Evolutionary conservation across 1,140 invertebrate genomes (phyloP).

Genomic region (Geopemphigus sp.): DNA sequence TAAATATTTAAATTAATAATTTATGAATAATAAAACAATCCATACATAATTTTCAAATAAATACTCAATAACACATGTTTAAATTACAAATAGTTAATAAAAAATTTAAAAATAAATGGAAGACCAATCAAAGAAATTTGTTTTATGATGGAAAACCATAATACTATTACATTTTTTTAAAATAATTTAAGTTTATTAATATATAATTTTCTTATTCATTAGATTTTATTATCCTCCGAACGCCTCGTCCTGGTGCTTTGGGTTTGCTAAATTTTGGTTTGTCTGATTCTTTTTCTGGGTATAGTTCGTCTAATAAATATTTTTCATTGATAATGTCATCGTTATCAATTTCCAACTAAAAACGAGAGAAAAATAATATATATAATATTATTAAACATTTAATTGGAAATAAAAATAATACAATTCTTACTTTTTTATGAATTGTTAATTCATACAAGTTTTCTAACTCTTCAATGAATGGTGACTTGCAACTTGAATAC

Average conservation of each 20-base stretch:
- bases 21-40: constrained; percentile 33
- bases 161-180: not conserved
- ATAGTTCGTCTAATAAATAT: constrained; percentile 87
- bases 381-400: constrained; percentile 41
- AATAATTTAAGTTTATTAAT: constrained; percentile 4
- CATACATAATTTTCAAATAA: constrained; percentile 10
- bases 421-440: constrained; percentile 75
- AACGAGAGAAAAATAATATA: constrained; percentile 50
- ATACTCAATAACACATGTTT: constrained; percentile 26
- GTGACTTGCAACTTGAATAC: constrained; percentile 93
- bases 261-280: constrained; percentile 91
- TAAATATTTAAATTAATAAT: constrained; percentile 8
- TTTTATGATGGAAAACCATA: not conserved
- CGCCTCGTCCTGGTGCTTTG: constrained; percentile 87
- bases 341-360: constrained; percentile 88
- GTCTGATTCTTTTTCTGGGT: constrained; percentile 88
- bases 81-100: constrained; percentile 12
- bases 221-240: constrained; percentile 81
- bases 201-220: constrained; percentile 54
- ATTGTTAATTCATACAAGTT: constrained; percentile 66
- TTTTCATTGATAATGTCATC: constrained; percentile 85
- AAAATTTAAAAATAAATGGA: constrained; percentile 36
- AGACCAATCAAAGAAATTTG: constrained; percentile 8
- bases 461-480: constrained; percentile 77
- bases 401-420: constrained; percentile 11